Evolutionary conservation across 2,888 invertebrate genomes (phyloP), one percentile per base, ranked within the genome.

Genomic region (Scaptomyza flava): DNA sequence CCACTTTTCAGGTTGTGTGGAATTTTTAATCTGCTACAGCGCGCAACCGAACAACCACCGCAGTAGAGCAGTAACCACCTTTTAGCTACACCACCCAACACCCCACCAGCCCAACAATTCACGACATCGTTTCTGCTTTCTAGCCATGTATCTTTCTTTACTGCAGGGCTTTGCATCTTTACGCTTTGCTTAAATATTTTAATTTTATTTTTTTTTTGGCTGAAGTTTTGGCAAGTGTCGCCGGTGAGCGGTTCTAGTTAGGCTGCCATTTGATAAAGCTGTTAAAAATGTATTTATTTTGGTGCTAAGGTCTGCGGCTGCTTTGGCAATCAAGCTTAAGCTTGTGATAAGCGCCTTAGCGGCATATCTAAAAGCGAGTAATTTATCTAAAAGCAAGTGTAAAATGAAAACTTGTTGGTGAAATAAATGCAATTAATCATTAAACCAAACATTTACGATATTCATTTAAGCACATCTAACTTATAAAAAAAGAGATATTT

Each of bases 131-230:
- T 64, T 42, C 17, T 17, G 17, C 17, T 17, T 17, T 17, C 64
- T 31, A 62, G 64, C 67, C 74, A 83, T 82, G 81, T 84, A 84
- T 81, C 81, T 81, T 81, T 69, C 81, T 81, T 81, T 84, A 84
- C 81, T 81, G 82, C 86, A 68, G 67, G 79, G 82, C 86, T 82
- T 82, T 86, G 82, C 86, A 83, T 82, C 82, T 78, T 82, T 83
- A 73, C 86, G 83, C 81, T 83, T 81, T 82, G 79, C 82, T 86
- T 86, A 84, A 84, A 85, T 84, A 87, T 84, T 82, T 84, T 87
- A 87, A 84, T 84, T 87, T 17, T 17, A n/a, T 17, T 17, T 17
- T 17, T 84, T 84, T 84, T 84, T 84, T 87, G 84, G 85, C 82
- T 61, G 58, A 82, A 84, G 82, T 87, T 86, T 84, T 69, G 50